Evolutionary conservation across 2,113 vertebrate species (phyloP).

Genomic region (Calidris pugnax): DNA sequence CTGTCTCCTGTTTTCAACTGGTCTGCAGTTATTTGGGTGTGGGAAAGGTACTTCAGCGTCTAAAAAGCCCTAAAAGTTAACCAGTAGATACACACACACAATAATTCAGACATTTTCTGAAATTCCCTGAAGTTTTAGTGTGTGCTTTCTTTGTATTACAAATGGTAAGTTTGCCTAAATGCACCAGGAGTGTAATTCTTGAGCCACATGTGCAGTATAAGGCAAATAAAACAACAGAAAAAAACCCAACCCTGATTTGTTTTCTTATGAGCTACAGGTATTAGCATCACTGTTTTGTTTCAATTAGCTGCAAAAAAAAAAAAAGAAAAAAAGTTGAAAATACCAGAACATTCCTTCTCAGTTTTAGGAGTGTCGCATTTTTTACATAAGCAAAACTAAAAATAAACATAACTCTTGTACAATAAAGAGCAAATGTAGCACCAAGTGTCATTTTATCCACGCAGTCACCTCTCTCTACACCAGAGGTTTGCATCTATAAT

Average conservation of each 20-base stretch:
- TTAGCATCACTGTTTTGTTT: neutral
- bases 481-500: neutral
- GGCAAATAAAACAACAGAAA: neutral
- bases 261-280: neutral
- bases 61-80: neutral
- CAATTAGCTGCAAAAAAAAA: neutral
- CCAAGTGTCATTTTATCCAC: neutral
- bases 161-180: neutral
- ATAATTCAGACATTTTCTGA: neutral
- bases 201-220: neutral
- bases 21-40: neutral
- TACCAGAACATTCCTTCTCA: neutral
- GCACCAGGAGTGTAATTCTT: neutral
- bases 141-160: neutral
- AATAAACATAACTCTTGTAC: neutral
- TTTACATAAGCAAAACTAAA: neutral
- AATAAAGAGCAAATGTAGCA: neutral
- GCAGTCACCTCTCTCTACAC: neutral
- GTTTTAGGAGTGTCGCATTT: neutral
- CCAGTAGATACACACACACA: neutral
- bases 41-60: neutral
- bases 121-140: neutral
- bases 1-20: neutral
- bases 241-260: rapidly evolving
- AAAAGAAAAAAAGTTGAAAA: neutral